Evolutionary conservation across 2,888 invertebrate species (phyloP), one percentile per base, ranked within the genome.

Genomic region (Hemicrepidius hirtus): DNA sequence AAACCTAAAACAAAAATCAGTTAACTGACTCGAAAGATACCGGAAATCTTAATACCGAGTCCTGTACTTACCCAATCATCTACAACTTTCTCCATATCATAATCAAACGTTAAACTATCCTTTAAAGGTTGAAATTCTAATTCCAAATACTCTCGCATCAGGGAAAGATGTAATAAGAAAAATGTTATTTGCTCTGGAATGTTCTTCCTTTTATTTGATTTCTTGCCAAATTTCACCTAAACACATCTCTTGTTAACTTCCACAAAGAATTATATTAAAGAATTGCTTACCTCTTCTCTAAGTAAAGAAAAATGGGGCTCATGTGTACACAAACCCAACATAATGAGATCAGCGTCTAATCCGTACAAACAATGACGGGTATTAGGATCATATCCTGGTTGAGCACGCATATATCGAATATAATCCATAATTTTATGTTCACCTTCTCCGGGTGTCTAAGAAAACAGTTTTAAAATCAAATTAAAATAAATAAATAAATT

Each of bases 391-490:
- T 97, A 97, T 73, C 91, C 92, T 0, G 94, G 92, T 84, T 94
- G 92, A 0, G 96, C 91, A 80, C 96, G 94, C 82, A 96, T 90
- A 87, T 92, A 95, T 1, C 99, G 90, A 79, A 99, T 98, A 84
- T 97, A 99, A 86, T 99, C 99, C 98, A 99, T 98, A 75, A 99
- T 97, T 87, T 99, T 99, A 84, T 98, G 98, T 86, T 98, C 98
- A 0, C 98, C 99, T 88, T 99, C 99, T 0, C 99, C 99, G 0
- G 98, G 98, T 1, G 96, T 93, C 93, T 94, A 68, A n/a, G 46
- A 60, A 53, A 67, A 63, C 18, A 35, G 12, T 32, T 24, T 24
- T 32, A 32, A 16, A 20, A 32, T 18, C 41, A 37, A 35, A 55
- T 20, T 57, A 57, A 64, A 24, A 13, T 13, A 44, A 44, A 18